Base-by-base conservation (phyloP, 1,140 invertebrate species). In the Coenobita brevimanus region DNA sequence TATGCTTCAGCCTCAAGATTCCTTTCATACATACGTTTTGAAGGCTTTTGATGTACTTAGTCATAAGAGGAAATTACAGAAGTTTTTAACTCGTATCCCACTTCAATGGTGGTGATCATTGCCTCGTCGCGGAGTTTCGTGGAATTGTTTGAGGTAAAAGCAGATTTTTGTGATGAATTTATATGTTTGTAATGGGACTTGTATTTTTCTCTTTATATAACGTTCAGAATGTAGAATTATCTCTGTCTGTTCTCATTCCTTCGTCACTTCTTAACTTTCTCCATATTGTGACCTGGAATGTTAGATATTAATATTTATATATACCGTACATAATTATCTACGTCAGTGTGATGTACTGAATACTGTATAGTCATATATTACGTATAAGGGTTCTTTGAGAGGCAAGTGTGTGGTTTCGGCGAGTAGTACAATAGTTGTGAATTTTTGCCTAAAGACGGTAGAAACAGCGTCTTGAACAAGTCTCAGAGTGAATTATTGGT, bases 211-310 rank as follows among this genome's bases (percentile, higher is more conserved):
- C 36, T 76, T 50, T 50, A 76, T 50, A 50, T 43, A 76, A 43
- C n/a, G 13, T 76, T 76, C 73, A 76, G n/a, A 50, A 27, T 27
- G n/a, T 76, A 76, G 4, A 41, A 24, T 46, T 50, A 24, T 76
- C 36, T 17, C n/a, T 43, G 36, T 76, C n/a, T 46, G 33, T 50
- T 50, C 46, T 50, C 46, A 76, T 43, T 76, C 46, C 24, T 62
- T 82, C 41, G 57, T 71, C 78, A 80, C 1, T 71, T 71, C 80
- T 82, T 82, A 17, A 54, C 36, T 13, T 54, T 82, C 80, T 50
- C 60, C 79, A 82, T 82, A 67, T 21, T 82, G 64, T 82, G 62
- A 82, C 46, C 62, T 71, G 80, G 67, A 82, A 71, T 21, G 80
- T 60, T 41, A 50, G 46, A 80, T 6, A 80, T 60, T 50, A 50